These are phyloP conservation scores for Nipponia nippon DNA, from an alignment of 2,113 vertebrate genomes.

Conservation along the genomic window DNA sequence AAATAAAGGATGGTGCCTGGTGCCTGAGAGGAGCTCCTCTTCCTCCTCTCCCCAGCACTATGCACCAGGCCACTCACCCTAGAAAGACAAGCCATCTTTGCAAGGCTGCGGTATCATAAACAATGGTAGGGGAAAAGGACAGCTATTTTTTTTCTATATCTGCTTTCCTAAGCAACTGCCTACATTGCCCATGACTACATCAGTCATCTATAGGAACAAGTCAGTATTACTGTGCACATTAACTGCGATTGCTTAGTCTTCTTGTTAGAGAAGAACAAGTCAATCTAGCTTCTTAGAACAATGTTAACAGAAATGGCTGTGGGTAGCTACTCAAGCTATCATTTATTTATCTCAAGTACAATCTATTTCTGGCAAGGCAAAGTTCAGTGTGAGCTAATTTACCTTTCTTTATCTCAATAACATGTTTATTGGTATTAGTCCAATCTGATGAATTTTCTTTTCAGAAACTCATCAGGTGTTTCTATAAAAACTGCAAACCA, in stretches of 20 bases:
- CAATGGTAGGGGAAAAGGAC: neutral
- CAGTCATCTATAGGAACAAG: rapidly evolving
- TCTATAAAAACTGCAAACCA: neutral
- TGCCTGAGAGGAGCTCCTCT: neutral
- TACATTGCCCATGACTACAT: neutral
- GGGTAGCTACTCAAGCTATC: neutral
- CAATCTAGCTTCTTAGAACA: neutral
- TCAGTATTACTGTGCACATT: neutral
- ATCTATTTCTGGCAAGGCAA: neutral
- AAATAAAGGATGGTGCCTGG: neutral
- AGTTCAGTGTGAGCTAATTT: neutral
- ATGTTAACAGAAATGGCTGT: neutral
- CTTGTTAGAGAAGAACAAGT: neutral
- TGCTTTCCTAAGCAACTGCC: neutral
- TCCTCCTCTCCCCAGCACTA: neutral
- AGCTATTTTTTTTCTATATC: neutral
- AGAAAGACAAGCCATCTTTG: neutral
- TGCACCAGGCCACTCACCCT: neutral
- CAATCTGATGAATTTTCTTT: neutral
- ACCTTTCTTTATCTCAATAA: neutral
- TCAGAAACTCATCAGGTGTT: neutral
- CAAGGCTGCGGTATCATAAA: neutral
- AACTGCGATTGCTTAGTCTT: neutral
- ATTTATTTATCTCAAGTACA: neutral
- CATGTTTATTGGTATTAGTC: neutral